Evolutionary conservation across 2,888 invertebrate genomes (phyloP), one percentile per base, ranked within the genome.

Genomic region (Drosophila greeni): DNA sequence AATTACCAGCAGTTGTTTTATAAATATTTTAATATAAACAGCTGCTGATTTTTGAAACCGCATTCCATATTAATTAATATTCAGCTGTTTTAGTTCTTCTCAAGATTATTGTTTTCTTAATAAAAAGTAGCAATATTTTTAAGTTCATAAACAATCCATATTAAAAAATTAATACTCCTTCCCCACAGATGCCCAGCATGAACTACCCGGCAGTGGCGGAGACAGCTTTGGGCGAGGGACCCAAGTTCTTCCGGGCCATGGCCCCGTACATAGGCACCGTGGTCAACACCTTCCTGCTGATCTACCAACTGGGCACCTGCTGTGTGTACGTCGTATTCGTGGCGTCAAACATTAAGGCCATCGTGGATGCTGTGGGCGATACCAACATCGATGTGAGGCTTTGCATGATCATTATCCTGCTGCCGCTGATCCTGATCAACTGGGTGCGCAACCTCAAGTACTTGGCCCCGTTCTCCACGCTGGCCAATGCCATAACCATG

Each of bases 261-360:
- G 92, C 94, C 3, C 92, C 91, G 0, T 91, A 91, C 76, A 92
- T 93, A 62, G 92, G 91, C 59, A 92, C 93, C 72, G 88, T 94
- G 8, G 92, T 94, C 24, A 95, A 95, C 85, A 89, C 90, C 1
- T 95, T 95, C 84, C 90, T 95, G 4, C 87, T 97, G 71, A 91
- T 97, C 55, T 98, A 98, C 81, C 98, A 99, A 89, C 91, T 98
- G 79, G 99, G 99, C 47, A 96, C 97, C 49, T 98, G 98, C 87
- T 97, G 97, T 88, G 97, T 98, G 2, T 99, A 99, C 89, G 94
- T 97, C 23, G 95, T 98, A 0, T 99, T 98, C 88, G 95, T 98
- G 49, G 92, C 97, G 0, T 93, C 93, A 66, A 97, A 96, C 88
- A 91, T 97, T n/a, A 91, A 94, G 85, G 90, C 89, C 74, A 94